Evolutionary conservation across 2,113 vertebrate species (phyloP).

Genomic region (Proteles cristata): DNA sequence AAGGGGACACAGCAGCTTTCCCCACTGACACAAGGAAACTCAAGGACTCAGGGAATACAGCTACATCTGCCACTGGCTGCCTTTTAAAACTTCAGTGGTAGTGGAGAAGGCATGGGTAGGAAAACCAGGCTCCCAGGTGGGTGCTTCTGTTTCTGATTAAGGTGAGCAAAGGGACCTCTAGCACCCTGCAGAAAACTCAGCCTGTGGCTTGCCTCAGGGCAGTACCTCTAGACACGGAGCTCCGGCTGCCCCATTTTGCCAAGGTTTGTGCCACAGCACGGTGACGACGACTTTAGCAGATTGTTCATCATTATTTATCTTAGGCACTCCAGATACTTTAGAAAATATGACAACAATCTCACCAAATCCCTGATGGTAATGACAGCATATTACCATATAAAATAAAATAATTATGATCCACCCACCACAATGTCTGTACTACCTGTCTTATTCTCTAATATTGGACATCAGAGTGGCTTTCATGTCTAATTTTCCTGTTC

Average conservation of each 20-base stretch:
- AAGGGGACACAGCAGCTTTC: background rate
- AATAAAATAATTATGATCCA: background rate
- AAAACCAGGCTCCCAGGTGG: background rate
- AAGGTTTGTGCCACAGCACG: background rate
- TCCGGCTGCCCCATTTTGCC: background rate
- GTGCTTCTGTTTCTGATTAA: background rate
- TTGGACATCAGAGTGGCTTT: background rate
- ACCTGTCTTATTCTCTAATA: background rate
- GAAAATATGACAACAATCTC: background rate
- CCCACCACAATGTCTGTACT: background rate
- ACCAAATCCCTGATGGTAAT: background rate
- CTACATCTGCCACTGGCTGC: background rate
- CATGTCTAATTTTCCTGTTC: background rate
- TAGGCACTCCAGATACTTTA: constrained; percentile 1
- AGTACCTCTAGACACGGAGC: background rate
- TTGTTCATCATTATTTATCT: background rate
- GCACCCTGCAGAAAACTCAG: too few species aligned
- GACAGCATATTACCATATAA: background rate
- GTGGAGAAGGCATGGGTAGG: background rate
- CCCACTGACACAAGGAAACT: background rate
- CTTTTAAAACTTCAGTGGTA: background rate
- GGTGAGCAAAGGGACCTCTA: background rate
- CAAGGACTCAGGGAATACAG: background rate
- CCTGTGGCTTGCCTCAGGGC: background rate
- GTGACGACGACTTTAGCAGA: too few species aligned